Evolutionary conservation across 1,140 invertebrate species (phyloP), one percentile per base, ranked within the genome.

Genomic region (Phthorimaea operculella): DNA sequence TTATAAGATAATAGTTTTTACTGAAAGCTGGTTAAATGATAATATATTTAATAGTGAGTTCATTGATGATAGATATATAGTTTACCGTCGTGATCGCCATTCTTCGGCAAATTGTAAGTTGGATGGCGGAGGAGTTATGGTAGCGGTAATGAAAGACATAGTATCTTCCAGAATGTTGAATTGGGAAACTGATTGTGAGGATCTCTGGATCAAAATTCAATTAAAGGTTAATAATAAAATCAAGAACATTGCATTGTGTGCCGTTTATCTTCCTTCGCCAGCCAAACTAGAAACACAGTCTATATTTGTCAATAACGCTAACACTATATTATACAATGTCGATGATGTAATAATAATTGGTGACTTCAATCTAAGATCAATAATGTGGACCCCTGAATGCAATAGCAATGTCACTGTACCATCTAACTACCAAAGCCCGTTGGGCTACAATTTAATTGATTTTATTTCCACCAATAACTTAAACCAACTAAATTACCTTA

Each of bases 301-400:
- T 7, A 33, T 1, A 17, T 55, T 55, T 48, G 11, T 48, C 1
- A 17, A 48, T 36, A 18, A 17, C 17, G 12, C 18, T 15, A 18
- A 34, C 15, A 21, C 14, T 51, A n/a, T 59, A n/a, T 5, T 49
- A 11, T 16, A 54, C 47, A 18, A 34, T 7, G 39, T 50, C 8
- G 15, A 34, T 33, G 57, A 59, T 36, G 33, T 54, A 9, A 49
- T 59, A 4, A 51, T 59, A 42, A 21, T 59, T n/a, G 57, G 57
- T 14, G 57, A 58, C 51, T 54, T 58, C n/a, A 54, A 58, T 18
- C 33, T 54, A 18, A 28, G 36, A 15, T 54, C 52, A 15, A 54
- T 59, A 3, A 45, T 54, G 12, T 59, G 57, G 57, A 34, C 11
- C 11, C 11, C n/a, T 4, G 7, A 14, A 7, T 5, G 10, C 4